Evolutionary conservation across 2,113 vertebrate genomes (phyloP), one percentile per base, ranked within the genome.

Genomic region (Platysteira castanea): DNA sequence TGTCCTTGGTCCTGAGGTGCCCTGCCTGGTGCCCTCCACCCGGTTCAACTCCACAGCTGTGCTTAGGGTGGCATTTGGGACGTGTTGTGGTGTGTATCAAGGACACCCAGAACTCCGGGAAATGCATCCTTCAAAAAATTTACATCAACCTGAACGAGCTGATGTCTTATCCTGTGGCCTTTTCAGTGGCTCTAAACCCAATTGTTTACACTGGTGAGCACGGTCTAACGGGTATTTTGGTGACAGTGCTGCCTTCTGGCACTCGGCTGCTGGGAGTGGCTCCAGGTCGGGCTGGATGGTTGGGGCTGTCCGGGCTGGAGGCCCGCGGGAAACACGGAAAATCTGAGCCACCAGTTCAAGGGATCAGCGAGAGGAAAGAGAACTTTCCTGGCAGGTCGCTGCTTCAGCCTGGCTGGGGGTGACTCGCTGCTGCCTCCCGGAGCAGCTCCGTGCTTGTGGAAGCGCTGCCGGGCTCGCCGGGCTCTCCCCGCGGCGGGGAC

Each of bases 321-420:
- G 53, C 64, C 44, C 1, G 4, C 7, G 1, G 85, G 59, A 90
- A 30, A 16, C 64, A 26, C 17, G 67, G 93, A 95, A 92, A 95
- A 69, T 54, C 13, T 81, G 84, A 94, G 80, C 84, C 67, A 84
- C 20, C 47, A 1, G 86, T 49, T 74, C 59, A 54, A 39, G 92
- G 90, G 68, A 61, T 33, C 39, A 39, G 92, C 0, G 56, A 30
- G 35, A 74, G 96, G 76, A 53, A 84, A 52, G 90, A 46, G 74
- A 94, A 88, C 76, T 92, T 93, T 93, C 86, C 88, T 86, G 91
- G 68, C 83, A 67, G n/a, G 67, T 21, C 26, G 39, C 91, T 74
- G 1, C 17, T 33, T 3, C 5, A 22, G 46, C 3, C 89, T 35
- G 53, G 3, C 21, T 33, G 3, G 2, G 37, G 60, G 10, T 64